phyloP scores from a whole-genome alignment of 1,140 invertebrate genomes.

The Drosophila littoralis region DNA sequence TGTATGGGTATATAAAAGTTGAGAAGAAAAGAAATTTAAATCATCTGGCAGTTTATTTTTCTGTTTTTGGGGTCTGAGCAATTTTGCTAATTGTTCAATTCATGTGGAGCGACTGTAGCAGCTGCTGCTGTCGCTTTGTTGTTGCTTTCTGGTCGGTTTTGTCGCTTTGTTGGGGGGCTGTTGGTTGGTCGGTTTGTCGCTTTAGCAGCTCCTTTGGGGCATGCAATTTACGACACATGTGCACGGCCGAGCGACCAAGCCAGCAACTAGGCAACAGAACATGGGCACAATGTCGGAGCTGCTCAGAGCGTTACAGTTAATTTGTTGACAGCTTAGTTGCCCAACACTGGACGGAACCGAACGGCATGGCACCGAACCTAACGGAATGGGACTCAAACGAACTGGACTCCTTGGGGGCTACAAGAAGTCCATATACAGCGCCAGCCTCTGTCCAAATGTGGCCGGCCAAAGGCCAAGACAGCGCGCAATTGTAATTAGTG shows the following conservation, averaged over 20 bases:
- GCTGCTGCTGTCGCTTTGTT: slow-evolving; percentile 27
- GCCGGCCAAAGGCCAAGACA: slow-evolving; percentile 13
- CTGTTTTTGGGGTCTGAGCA: slow-evolving; percentile 12
- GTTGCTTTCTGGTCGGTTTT: background rate
- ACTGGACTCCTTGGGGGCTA: slow-evolving; percentile 36
- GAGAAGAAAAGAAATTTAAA: slow-evolving; percentile 48
- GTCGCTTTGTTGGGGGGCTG: slow-evolving; percentile 17
- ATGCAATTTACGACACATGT: slow-evolving; percentile 74
- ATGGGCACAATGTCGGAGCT: slow-evolving; percentile 37
- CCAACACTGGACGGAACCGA: slow-evolving; percentile 30
- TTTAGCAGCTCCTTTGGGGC: slow-evolving; percentile 57
- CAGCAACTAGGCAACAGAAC: slow-evolving; percentile 62
- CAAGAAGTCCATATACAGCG: slow-evolving; percentile 30
- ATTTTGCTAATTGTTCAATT: slow-evolving; percentile 76
- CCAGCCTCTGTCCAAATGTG: slow-evolving; percentile 19
- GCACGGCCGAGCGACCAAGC: slow-evolving; percentile 30
- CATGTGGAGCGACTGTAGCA: slow-evolving; percentile 57
- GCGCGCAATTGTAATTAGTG: slow-evolving; percentile 51
- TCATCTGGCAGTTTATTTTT: slow-evolving; percentile 46
- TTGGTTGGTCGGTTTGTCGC: slow-evolving; percentile 23
- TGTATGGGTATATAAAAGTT: slow-evolving; percentile 4
- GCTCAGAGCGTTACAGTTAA: slow-evolving; percentile 73
- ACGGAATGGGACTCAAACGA: background rate
- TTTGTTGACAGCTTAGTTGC: slow-evolving; percentile 75
- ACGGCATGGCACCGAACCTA: background rate